Conservation (phyloP, 23 tunicate species). For the Clavelina lepadiformis region DNA sequence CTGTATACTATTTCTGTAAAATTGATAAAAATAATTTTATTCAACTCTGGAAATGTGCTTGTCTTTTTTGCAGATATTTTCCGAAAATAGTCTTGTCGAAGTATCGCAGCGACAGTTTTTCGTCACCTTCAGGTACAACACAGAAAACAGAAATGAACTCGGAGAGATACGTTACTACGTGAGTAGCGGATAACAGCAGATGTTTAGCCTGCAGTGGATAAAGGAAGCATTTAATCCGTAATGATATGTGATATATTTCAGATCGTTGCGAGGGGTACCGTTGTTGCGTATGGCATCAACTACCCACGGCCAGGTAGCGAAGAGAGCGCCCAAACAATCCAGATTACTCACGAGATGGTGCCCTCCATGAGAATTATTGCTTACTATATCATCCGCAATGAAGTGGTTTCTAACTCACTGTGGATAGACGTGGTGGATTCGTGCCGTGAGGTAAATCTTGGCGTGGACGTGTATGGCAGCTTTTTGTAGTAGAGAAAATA, state of each 20-base stretch:
- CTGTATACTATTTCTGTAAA: too few species aligned
- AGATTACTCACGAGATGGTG: conserved; percentile 31
- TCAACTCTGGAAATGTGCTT: too few species aligned
- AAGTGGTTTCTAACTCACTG: conserved; percentile 41
- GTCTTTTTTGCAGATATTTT: background rate
- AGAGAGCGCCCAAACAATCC: background rate
- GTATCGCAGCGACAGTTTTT: conserved; percentile 1
- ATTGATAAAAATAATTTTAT: too few species aligned
- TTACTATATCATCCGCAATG: conserved; percentile 10
- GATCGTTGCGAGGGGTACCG: conserved; percentile 35
- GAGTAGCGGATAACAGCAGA: too few species aligned
- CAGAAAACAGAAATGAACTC: background rate
- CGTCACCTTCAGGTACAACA: conserved; percentile 1
- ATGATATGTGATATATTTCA: too few species aligned
- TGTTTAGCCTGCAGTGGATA: too few species aligned
- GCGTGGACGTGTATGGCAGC: too few species aligned
- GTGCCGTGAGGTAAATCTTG: conserved; percentile 37
- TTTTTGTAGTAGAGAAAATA: too few species aligned
- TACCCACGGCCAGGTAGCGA: conserved; percentile 4
- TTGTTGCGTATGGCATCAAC: conserved; percentile 25
- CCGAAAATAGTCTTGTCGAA: background rate
- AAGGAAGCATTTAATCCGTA: too few species aligned
- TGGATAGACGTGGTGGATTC: conserved; percentile 46
- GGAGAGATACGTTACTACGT: conserved; percentile 11
- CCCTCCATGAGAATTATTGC: conserved; percentile 41